phyloP scores from a whole-genome alignment of 2,113 vertebrate genomes.

The Catharus fuscescens region DNA sequence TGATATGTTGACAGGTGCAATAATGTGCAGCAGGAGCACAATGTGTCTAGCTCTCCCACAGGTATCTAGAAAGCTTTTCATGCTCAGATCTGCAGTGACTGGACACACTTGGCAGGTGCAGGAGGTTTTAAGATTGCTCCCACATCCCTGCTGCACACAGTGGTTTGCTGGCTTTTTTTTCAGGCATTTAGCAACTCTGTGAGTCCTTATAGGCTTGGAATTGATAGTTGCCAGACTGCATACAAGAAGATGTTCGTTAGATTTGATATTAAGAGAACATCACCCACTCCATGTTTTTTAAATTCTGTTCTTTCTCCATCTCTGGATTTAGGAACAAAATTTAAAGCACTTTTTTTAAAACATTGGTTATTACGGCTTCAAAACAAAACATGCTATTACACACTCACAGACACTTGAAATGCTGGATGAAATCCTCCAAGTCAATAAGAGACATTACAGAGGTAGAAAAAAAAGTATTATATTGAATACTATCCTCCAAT shows the following conservation, averaged over 20 bases:
- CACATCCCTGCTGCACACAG: not conserved
- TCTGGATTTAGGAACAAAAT: not conserved
- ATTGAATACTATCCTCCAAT: not conserved
- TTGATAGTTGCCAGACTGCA: not conserved
- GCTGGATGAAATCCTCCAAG: not conserved
- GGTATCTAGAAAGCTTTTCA: constrained; percentile 9
- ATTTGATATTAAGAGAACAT: not conserved
- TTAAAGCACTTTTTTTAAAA: not conserved
- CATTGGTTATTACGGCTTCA: not conserved
- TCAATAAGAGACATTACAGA: not conserved
- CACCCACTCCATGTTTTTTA: not conserved
- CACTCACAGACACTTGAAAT: not conserved
- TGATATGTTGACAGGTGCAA: constrained; percentile 2
- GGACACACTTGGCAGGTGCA: constrained; percentile 9
- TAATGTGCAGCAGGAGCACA: not conserved
- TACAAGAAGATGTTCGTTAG: not conserved
- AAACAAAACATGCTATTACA: not conserved
- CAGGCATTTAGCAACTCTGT: not conserved
- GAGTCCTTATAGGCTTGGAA: not conserved
- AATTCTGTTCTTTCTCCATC: not conserved
- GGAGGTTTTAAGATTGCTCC: not conserved
- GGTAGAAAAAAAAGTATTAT: not conserved
- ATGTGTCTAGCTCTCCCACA: constrained; percentile 2
- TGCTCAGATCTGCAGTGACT: not conserved
- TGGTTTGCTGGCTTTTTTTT: constrained; percentile 24